A percentile compares a stretch with the other conserved stretches of the same genome.
These are phyloP conservation scores for Mungos mungo DNA, from an alignment of 2,113 vertebrate species.

Conservation along the genomic window DNA sequence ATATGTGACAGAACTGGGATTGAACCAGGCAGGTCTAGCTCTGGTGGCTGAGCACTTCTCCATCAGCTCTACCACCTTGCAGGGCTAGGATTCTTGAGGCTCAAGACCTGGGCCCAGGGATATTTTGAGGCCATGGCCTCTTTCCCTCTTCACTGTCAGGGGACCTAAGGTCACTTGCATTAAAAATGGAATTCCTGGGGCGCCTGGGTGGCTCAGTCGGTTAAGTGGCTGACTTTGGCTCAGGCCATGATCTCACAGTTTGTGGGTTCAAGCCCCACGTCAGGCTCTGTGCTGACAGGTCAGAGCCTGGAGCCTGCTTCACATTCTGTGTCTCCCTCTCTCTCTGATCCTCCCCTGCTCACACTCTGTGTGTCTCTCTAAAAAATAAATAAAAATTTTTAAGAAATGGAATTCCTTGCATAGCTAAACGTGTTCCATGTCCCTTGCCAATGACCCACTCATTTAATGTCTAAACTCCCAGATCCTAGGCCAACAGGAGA, in stretches of 20 bases:
- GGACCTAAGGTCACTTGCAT: neutral
- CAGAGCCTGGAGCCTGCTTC: no score
- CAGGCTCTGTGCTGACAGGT: no score
- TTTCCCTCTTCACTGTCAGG: neutral
- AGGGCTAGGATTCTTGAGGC: neutral
- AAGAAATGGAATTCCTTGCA: neutral
- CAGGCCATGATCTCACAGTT: no score
- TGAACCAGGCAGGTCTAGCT: neutral
- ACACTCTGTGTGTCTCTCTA: no score
- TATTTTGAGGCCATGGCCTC: neutral
- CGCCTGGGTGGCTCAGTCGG: no score
- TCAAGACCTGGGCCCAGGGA: neutral
- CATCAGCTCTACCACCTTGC: neutral
- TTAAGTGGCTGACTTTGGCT: no score
- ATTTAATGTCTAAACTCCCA: constrained; percentile 9
- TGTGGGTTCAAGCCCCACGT: no score
- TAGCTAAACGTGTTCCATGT: neutral
- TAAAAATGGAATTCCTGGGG: neutral
- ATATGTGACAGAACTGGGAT: neutral
- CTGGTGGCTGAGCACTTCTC: neutral
- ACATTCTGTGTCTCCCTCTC: no score
- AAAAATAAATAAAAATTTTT: no score
- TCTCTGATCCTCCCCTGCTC: no score
- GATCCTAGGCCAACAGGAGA: neutral
- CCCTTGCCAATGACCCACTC: neutral